A percentile compares a stretch with the other conserved stretches of the same genome.
phyloP scores from a whole-genome alignment of 2,888 invertebrate species.

The Ecdyonurus torrentis region DNA sequence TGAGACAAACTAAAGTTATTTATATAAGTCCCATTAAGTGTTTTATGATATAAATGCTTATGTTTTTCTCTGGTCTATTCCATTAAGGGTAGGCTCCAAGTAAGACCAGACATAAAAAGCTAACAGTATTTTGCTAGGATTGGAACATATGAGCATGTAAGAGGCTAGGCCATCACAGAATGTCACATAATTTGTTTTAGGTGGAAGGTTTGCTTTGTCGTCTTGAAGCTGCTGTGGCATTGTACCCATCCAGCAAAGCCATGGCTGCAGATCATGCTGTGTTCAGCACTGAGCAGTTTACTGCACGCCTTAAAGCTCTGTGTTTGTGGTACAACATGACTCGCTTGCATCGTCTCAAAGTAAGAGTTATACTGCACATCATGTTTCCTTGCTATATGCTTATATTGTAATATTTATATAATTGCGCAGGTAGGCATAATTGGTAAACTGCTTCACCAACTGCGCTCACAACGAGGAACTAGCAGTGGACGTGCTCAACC shows the following conservation, averaged over 20 bases:
- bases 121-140: too few relatives aligned
- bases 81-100: too few relatives aligned
- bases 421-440: constrained; percentile 18
- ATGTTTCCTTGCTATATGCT: too few relatives aligned
- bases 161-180: neutral
- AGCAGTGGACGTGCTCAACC: neutral
- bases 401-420: too few relatives aligned
- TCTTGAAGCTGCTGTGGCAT: constrained; percentile 55
- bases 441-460: neutral
- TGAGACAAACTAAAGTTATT: too few relatives aligned
- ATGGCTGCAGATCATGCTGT: constrained; percentile 58
- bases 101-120: too few relatives aligned
- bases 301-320: constrained; percentile 56
- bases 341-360: constrained; percentile 62
- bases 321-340: constrained; percentile 87
- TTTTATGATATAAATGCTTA: too few relatives aligned
- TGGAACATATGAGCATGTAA: too few relatives aligned
- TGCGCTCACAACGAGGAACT: neutral
- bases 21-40: too few relatives aligned
- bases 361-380: too few relatives aligned
- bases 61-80: too few relatives aligned
- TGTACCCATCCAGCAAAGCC: constrained; percentile 71
- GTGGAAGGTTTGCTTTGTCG: constrained; percentile 53
- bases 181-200: constrained; percentile 25
- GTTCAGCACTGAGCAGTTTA: constrained; percentile 45